These are phyloP conservation scores for Kuschelorhynchus macadamiae DNA, from an alignment of 2,888 invertebrate genomes.

Conservation along the genomic window DNA sequence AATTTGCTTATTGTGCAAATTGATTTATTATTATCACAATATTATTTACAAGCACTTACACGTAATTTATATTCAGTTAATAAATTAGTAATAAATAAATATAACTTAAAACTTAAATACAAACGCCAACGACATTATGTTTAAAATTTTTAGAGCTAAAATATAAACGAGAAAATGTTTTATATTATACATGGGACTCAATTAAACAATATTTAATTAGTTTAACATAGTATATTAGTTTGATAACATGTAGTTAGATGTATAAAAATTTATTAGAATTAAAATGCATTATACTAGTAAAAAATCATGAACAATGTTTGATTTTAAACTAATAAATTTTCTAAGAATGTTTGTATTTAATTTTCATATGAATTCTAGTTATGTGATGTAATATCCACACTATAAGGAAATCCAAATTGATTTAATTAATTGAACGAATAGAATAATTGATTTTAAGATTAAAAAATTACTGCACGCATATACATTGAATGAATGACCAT, in stretches of 20 bases:
- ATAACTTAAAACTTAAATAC: slow-evolving; percentile 42
- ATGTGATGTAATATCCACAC: too few relatives aligned
- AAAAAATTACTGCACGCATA: too few relatives aligned
- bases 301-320: too few relatives aligned
- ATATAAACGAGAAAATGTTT: slow-evolving; percentile 15
- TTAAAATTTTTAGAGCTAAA: slow-evolving; percentile 27
- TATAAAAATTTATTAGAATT: too few relatives aligned
- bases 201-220: background rate
- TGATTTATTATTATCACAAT: slow-evolving; percentile 68
- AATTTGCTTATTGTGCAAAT: slow-evolving; percentile 66
- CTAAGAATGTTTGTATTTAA: too few relatives aligned
- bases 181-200: slow-evolving; percentile 8
- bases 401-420: too few relatives aligned
- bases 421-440: too few relatives aligned
- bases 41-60: slow-evolving; percentile 69
- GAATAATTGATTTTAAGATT: too few relatives aligned
- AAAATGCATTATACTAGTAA: too few relatives aligned
- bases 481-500: too few relatives aligned
- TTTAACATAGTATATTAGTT: background rate
- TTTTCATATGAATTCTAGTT: too few relatives aligned
- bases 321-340: too few relatives aligned
- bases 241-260: background rate
- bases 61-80: slow-evolving; percentile 63
- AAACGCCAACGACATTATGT: slow-evolving; percentile 36
- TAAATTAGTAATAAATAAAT: slow-evolving; percentile 36